phyloP scores from a whole-genome alignment of 2,797 vertebrate genomes.

The Melanotaenia maccullochi region DNA sequence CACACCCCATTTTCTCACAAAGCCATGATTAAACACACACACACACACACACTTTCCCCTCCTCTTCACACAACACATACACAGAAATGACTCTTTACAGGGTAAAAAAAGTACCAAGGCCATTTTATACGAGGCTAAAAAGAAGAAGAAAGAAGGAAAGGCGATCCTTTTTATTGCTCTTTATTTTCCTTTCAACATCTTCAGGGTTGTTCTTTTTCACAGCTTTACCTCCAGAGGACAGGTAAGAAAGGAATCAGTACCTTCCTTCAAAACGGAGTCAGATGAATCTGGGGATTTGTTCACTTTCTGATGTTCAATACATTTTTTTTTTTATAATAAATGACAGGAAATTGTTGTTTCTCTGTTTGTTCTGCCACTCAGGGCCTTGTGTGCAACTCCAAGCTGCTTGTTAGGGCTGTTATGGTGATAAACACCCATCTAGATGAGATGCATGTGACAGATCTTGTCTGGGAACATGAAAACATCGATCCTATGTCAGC shows the following conservation, averaged over 20 bases:
- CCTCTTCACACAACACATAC: conserved; percentile 29
- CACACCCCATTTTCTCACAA: conserved; percentile 17
- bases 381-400: conserved; percentile 11
- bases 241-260: conserved; percentile 12
- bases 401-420: conserved; percentile 26
- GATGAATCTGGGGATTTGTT: neutral
- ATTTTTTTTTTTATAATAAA: neutral
- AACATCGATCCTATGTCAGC: conserved; percentile 5
- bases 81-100: conserved; percentile 75
- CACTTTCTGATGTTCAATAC: neutral
- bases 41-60: conserved; percentile 36
- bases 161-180: conserved; percentile 45
- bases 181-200: conserved; percentile 29
- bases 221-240: conserved; percentile 53
- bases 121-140: conserved; percentile 69
- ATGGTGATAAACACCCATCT: conserved; percentile 47
- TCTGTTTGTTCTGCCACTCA: conserved; percentile 21
- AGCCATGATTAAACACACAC: conserved; percentile 58
- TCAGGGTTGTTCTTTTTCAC: conserved; percentile 28
- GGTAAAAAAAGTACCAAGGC: conserved; percentile 70
- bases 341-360: conserved; percentile 15
- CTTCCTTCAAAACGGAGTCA: conserved; percentile 20
- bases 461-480: conserved; percentile 17
- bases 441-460: conserved; percentile 26
- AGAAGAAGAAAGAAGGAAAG: conserved; percentile 55